A percentile compares a stretch with the other conserved stretches of the same genome.
Evolutionary conservation across 2,113 vertebrate genomes (phyloP).

Genomic region (Jaculus jaculus): DNA sequence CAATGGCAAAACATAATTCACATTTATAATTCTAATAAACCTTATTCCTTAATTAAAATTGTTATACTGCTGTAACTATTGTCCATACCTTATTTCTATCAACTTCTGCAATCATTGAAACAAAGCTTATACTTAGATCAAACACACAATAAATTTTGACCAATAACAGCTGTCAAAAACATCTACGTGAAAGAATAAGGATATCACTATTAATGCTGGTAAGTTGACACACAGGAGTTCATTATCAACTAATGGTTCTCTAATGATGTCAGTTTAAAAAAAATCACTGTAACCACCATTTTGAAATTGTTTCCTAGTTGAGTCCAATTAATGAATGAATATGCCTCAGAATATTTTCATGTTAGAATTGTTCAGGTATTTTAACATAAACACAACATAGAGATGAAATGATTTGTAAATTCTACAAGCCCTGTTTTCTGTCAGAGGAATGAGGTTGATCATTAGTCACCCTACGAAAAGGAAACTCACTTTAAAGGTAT

Average conservation of each 20-base stretch:
- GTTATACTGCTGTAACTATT: background rate
- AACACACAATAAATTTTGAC: background rate
- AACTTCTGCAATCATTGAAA: background rate
- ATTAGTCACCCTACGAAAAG: conserved; percentile 11
- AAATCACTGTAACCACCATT: background rate
- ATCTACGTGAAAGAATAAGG: background rate
- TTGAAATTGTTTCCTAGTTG: background rate
- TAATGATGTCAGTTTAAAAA: background rate
- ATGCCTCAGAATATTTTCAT: conserved; percentile 14
- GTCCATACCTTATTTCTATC: background rate
- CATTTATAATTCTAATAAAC: background rate
- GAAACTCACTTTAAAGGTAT: conserved; percentile 59
- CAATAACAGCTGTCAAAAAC: background rate
- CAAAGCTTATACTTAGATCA: background rate
- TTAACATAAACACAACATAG: conserved; percentile 53
- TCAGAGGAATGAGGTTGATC: conserved; percentile 55
- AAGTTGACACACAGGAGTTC: background rate
- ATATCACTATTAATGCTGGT: background rate
- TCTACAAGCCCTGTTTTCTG: conserved; percentile 53
- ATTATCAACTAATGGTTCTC: background rate
- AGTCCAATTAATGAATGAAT: conserved; percentile 4
- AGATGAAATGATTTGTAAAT: conserved; percentile 48
- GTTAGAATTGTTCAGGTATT: conserved; percentile 24
- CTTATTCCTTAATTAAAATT: background rate
- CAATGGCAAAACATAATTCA: background rate